These are phyloP conservation scores for Serinus canaria DNA, from an alignment of 2,113 vertebrate species.

Conservation along the genomic window DNA sequence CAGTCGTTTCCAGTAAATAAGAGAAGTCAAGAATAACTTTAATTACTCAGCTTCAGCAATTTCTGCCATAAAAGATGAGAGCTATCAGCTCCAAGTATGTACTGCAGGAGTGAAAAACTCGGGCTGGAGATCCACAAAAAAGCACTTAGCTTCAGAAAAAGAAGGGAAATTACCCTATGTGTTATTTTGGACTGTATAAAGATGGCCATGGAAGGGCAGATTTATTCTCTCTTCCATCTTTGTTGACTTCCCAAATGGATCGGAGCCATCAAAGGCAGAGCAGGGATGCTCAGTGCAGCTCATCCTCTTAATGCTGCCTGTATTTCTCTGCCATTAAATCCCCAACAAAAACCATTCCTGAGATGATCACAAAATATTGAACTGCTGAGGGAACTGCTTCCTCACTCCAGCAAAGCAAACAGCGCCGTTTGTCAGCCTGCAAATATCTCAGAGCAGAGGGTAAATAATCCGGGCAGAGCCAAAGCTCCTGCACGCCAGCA, in stretches of 20 bases:
- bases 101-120: not conserved
- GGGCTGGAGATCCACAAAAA: not conserved
- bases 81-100: not conserved
- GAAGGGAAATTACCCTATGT: not conserved
- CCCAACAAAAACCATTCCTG: not conserved
- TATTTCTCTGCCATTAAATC: not conserved
- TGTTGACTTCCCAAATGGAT: slow-evolving; percentile 21
- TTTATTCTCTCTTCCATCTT: slow-evolving; percentile 14
- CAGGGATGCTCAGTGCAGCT: not conserved
- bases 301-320: not conserved
- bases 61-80: slow-evolving; percentile 26
- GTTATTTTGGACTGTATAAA: slow-evolving; percentile 16
- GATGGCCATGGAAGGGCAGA: not conserved
- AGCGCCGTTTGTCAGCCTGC: not conserved
- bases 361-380: not conserved
- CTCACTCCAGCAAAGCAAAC: not conserved
- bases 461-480: not conserved
- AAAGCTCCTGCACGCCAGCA: not conserved
- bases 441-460: not conserved
- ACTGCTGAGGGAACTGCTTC: not conserved
- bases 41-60: slow-evolving; percentile 48
- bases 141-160: not conserved
- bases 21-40: slow-evolving; percentile 56
- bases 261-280: not conserved
- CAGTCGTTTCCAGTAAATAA: slow-evolving; percentile 41